phyloP scores from a whole-genome alignment of 1,140 invertebrate genomes.

The Monochamus saltuarius region DNA sequence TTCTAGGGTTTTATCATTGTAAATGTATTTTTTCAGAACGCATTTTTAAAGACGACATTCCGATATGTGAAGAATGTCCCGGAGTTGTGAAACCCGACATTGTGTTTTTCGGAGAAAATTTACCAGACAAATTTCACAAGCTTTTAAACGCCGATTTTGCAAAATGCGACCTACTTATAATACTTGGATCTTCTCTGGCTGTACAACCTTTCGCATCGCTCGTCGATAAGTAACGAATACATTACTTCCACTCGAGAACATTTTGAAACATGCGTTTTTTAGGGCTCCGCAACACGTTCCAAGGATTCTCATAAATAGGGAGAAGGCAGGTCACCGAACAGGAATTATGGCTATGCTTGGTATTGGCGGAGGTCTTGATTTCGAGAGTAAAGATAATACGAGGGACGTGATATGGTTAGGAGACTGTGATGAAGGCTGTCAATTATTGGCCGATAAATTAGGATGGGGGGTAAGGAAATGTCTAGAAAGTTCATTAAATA shows the following conservation, averaged over 20 bases:
- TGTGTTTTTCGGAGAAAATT: conserved; percentile 89
- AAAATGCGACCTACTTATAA: conserved; percentile 88
- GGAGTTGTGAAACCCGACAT: conserved; percentile 91
- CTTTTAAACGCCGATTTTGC: conserved; percentile 73
- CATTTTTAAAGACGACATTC: conserved; percentile 72
- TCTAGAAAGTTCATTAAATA: conserved; percentile 1
- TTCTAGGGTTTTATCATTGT: too few relatives aligned
- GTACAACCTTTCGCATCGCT: conserved; percentile 96
- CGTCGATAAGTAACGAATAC: conserved; percentile 65
- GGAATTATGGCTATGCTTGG: conserved; percentile 59
- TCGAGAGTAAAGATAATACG: conserved; percentile 64
- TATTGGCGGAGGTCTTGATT: conserved; percentile 63
- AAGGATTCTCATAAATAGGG: conserved; percentile 81
- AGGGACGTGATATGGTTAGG: conserved; percentile 86
- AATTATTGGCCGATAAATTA: conserved; percentile 74
- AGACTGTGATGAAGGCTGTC: conserved; percentile 85
- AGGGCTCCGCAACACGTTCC: conserved; percentile 74
- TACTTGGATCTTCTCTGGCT: conserved; percentile 92
- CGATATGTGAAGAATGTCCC: conserved; percentile 68
- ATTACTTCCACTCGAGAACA: conserved; percentile 7
- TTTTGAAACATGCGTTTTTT: conserved; percentile 27
- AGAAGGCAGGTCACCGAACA: conserved; percentile 66
- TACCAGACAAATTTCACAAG: conserved; percentile 75
- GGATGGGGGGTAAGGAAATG: conserved; percentile 72
- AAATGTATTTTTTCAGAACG: conserved; percentile 60